Conservation (phyloP, 2,113 vertebrate genomes). For the Hyaena hyaena region DNA sequence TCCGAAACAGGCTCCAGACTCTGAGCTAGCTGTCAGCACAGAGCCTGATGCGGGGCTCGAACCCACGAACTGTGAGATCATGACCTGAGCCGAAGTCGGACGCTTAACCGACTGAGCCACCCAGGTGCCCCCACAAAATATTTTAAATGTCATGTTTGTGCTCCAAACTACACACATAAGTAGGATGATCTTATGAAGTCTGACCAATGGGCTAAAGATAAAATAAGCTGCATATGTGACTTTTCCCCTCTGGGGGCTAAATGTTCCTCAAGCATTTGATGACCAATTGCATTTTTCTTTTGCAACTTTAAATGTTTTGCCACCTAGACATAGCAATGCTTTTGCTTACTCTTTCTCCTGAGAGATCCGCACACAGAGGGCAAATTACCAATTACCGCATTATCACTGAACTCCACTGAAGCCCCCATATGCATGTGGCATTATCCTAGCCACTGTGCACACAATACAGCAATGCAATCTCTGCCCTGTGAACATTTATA, state of each 20-base stretch:
- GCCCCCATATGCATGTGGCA: background rate
- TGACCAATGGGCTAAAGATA: background rate
- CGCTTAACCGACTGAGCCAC: too few species aligned
- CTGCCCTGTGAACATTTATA: background rate
- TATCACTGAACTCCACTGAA: background rate
- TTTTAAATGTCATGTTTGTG: background rate
- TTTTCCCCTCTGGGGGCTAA: background rate
- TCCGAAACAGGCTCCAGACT: too few species aligned
- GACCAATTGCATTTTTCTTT: background rate
- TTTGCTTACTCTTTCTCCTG: background rate
- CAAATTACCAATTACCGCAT: background rate
- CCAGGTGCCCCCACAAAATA: background rate
- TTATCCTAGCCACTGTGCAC: background rate
- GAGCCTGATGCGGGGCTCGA: too few species aligned
- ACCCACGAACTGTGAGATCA: too few species aligned
- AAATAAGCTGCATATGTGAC: background rate
- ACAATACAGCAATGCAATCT: background rate
- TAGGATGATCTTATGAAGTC: background rate
- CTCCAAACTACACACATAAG: background rate
- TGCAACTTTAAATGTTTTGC: background rate
- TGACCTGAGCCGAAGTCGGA: too few species aligned
- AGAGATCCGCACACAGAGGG: background rate
- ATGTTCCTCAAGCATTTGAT: background rate
- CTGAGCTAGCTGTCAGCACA: too few species aligned
- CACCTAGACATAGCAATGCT: background rate